A percentile compares a stretch with the other conserved stretches of the same genome.
Conservation (phyloP, 2,888 invertebrate species). For the Pandemis cinnamomeana region DNA sequence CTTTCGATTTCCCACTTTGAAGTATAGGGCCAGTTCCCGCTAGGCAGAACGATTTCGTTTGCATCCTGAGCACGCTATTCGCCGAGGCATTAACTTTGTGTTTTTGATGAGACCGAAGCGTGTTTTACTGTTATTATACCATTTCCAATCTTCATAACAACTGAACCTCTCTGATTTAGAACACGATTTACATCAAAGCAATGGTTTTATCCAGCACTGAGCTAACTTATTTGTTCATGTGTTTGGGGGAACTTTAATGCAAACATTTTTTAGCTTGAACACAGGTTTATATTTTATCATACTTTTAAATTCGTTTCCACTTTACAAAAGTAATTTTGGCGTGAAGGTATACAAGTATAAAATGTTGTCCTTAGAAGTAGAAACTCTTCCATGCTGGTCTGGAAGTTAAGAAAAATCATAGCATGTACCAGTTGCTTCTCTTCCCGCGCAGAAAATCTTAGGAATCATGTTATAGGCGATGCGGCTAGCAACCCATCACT, state of each 20-base stretch:
- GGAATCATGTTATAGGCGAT: too few species aligned
- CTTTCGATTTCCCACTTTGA: too few species aligned
- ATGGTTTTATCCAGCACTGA: slow-evolving; percentile 22
- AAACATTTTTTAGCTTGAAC: neutral
- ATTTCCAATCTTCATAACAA: slow-evolving; percentile 61
- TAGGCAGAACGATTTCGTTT: slow-evolving; percentile 23
- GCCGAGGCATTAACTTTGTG: slow-evolving; percentile 45
- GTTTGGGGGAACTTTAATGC: neutral
- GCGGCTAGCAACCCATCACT: too few species aligned
- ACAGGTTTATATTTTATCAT: neutral
- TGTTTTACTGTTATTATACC: slow-evolving; percentile 60
- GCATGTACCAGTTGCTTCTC: too few species aligned
- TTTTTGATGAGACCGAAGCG: slow-evolving; percentile 47
- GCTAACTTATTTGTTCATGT: slow-evolving; percentile 31
- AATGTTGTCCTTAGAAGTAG: too few species aligned
- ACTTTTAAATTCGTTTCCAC: too few species aligned
- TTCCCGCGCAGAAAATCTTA: too few species aligned
- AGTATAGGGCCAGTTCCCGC: neutral
- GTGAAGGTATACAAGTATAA: too few species aligned
- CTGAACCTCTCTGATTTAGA: slow-evolving; percentile 58
- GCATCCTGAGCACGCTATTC: slow-evolving; percentile 21
- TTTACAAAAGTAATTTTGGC: too few species aligned
- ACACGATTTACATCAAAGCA: slow-evolving; percentile 45
- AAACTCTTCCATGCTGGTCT: too few species aligned
- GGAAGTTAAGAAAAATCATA: too few species aligned